Percentiles rank a stretch among this genome's conserved stretches.
Evolutionary conservation across 2,797 vertebrate genomes (phyloP).

Genomic region (Crocodylus rhombifer): DNA sequence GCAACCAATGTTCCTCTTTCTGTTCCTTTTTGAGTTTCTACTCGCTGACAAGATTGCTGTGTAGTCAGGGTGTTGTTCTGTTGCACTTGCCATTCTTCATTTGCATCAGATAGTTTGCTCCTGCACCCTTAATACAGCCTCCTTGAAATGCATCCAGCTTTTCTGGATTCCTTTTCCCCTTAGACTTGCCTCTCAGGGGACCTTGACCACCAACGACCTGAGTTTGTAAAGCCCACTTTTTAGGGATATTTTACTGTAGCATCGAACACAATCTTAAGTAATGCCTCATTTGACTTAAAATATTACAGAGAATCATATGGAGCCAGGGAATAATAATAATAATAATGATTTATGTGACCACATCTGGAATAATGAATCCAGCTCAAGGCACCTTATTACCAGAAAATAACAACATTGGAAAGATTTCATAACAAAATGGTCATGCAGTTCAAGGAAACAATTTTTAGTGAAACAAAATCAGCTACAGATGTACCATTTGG

Average conservation of each 20-base stretch:
- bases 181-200: no score
- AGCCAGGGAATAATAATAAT: neutral
- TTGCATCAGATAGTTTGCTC: no score
- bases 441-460: neutral
- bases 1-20: no score
- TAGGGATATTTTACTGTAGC: neutral
- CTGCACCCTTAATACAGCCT: no score
- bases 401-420: neutral
- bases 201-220: no score
- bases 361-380: neutral
- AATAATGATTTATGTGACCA: neutral
- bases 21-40: no score
- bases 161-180: no score
- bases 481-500: neutral
- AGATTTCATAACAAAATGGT: neutral
- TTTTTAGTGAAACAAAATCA: neutral
- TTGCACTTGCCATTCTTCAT: no score
- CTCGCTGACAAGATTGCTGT: no score
- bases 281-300: neutral
- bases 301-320: accelerated
- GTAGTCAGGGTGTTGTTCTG: no score
- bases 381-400: neutral
- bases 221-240: no score
- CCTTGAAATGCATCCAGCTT: no score
- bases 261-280: accelerated